phyloP scores from a whole-genome alignment of 2,888 invertebrate species.

The Arge pagana region DNA sequence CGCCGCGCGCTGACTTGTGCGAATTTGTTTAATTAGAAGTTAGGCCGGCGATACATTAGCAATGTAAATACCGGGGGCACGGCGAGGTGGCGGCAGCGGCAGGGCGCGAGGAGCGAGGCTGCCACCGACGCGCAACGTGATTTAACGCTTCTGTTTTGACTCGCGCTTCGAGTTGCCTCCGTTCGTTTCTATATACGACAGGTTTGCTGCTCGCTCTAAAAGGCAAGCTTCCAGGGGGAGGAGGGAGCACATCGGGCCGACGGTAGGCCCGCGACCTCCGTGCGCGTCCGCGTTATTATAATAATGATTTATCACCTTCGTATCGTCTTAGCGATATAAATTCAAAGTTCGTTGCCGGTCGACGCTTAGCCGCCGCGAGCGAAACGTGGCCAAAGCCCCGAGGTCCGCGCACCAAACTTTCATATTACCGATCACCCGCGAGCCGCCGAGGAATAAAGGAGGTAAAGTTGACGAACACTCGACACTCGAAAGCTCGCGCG shows the following conservation, averaged over 20 bases:
- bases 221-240: not conserved
- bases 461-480: too few relatives aligned
- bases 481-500: too few relatives aligned
- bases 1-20: constrained; percentile 50
- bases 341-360: constrained; percentile 46
- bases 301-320: constrained; percentile 50
- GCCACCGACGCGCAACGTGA: constrained; percentile 34
- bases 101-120: constrained; percentile 19
- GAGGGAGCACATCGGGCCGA: not conserved
- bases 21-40: constrained; percentile 59
- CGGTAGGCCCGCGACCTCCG: constrained; percentile 25
- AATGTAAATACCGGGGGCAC: constrained; percentile 51
- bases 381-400: too few relatives aligned
- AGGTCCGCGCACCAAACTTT: not conserved
- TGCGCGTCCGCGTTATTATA: constrained; percentile 45
- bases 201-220: not conserved
- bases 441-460: too few relatives aligned
- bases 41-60: constrained; percentile 57
- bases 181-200: constrained; percentile 5
- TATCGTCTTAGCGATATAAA: constrained; percentile 51
- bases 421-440: too few relatives aligned
- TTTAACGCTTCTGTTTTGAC: constrained; percentile 43
- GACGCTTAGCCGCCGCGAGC: too few relatives aligned
- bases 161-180: constrained; percentile 25
- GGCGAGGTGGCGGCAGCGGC: constrained; percentile 22